Base-by-base conservation (phyloP, 2,888 invertebrate genomes). In the Lochmaea crataegi region DNA sequence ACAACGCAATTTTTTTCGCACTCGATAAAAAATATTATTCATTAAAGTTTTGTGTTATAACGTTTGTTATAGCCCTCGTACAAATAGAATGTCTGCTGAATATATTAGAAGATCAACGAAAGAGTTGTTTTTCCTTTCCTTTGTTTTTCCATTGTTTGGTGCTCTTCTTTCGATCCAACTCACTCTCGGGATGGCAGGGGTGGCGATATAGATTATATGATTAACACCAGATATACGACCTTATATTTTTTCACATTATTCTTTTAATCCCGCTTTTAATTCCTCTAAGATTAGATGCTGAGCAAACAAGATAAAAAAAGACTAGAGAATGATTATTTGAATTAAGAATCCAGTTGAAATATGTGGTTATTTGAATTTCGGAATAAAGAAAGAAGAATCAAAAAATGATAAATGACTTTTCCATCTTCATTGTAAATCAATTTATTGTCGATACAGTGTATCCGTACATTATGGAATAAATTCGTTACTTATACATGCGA, bases 71-170 rank as follows among this genome's bases (percentile, higher is more conserved):
- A 53, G 10, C 53, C 53, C 53, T 53, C 53, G 53, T 53, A 53
- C 16, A 16, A 42, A 42, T 42, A 18, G 78, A 80, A 83, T 83
- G 83, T 83, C 82, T 83, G 81, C 83, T 83, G 86, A 87, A 87
- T 86, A 86, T 83, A 86, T 87, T 86, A 86, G 84, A 82, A 83
- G 84, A 84, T 85, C 84, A 82, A 81, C 75, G 84, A 86, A 86
- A 86, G 86, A 86, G 86, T 86, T 86, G 85, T 16, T 51, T 70
- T 70, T 70, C 70, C 70, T 63, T 69, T 68, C 58, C 61, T 63
- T 63, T 69, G 51, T 61, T 69, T 69, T 69, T 56, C 70, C 70
- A 83, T 80, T 77, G 82, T 56, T 57, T 70, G 26, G 45, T 45
- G 64, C 57, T 45, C 64, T 65, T 42, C 45, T 64, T 53, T 64